Evolutionary conservation across 92 coral and sea anemone species (phyloP).

Genomic region (Ricordea florida): DNA sequence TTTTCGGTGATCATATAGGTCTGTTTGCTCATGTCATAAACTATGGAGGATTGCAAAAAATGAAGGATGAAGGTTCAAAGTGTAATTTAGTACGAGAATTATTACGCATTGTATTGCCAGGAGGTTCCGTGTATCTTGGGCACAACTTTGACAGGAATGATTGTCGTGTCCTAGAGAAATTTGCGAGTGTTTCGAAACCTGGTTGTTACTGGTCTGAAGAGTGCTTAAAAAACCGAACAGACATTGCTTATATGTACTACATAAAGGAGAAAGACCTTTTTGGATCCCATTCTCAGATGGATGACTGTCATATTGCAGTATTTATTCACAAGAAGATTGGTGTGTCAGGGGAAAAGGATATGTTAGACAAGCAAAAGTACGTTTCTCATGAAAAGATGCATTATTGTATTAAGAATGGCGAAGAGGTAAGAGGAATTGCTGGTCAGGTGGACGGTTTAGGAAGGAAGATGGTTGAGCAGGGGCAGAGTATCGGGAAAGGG

Average conservation of each 20-base stretch:
- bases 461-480: background rate
- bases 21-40: constrained; percentile 69
- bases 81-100: constrained; percentile 75
- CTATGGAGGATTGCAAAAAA: constrained; percentile 87
- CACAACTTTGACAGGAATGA: constrained; percentile 81
- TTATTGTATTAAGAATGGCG: background rate
- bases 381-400: constrained; percentile 59
- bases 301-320: constrained; percentile 86
- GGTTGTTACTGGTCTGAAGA: constrained; percentile 87
- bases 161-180: constrained; percentile 66
- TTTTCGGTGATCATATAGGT: background rate
- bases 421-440: background rate
- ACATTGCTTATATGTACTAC: constrained; percentile 79
- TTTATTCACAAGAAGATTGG: constrained; percentile 81
- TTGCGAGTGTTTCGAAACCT: constrained; percentile 38
- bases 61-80: constrained; percentile 43
- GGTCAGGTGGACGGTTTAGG: background rate
- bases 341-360: constrained; percentile 30
- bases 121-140: constrained; percentile 90
- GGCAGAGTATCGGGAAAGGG: background rate
- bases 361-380: constrained; percentile 43
- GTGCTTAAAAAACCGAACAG: constrained; percentile 67
- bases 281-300: constrained; percentile 61
- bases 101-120: constrained; percentile 75
- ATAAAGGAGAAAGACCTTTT: constrained; percentile 82